Conservation (phyloP, 2,113 vertebrate genomes). For the Australoheros scitulus region DNA sequence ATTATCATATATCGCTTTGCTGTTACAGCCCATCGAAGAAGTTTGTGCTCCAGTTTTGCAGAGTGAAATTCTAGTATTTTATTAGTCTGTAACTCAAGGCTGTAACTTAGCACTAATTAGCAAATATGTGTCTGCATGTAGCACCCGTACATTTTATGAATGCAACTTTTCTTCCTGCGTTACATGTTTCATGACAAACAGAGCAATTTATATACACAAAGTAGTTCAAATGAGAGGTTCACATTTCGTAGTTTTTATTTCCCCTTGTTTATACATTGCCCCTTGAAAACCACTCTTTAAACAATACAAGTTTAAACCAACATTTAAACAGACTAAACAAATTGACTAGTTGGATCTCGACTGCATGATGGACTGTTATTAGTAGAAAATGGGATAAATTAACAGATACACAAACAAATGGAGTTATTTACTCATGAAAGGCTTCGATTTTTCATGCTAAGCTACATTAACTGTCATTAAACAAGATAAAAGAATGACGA, state of each 20-base stretch:
- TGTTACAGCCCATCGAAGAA: not conserved
- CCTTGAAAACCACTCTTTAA: slow-evolving; percentile 80
- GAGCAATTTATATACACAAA: slow-evolving; percentile 68
- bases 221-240: slow-evolving; percentile 69
- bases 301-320: slow-evolving; percentile 80
- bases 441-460: slow-evolving; percentile 75
- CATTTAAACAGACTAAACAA: slow-evolving; percentile 80
- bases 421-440: slow-evolving; percentile 74
- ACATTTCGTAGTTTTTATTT: slow-evolving; percentile 80
- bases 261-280: slow-evolving; percentile 76
- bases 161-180: not conserved
- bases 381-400: slow-evolving; percentile 73
- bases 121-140: not conserved
- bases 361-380: slow-evolving; percentile 64
- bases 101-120: not conserved
- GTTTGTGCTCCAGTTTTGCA: no score
- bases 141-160: no score
- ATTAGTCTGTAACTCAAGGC: not conserved
- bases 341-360: slow-evolving; percentile 71
- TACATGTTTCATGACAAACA: slow-evolving; percentile 46
- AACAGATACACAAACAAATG: slow-evolving; percentile 75
- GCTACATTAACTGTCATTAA: slow-evolving; percentile 75
- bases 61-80: not conserved
- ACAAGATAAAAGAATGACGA: slow-evolving; percentile 69
- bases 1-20: not conserved